phyloP scores from a whole-genome alignment of 2,888 invertebrate species.

The Sinhomidia bicolor region DNA sequence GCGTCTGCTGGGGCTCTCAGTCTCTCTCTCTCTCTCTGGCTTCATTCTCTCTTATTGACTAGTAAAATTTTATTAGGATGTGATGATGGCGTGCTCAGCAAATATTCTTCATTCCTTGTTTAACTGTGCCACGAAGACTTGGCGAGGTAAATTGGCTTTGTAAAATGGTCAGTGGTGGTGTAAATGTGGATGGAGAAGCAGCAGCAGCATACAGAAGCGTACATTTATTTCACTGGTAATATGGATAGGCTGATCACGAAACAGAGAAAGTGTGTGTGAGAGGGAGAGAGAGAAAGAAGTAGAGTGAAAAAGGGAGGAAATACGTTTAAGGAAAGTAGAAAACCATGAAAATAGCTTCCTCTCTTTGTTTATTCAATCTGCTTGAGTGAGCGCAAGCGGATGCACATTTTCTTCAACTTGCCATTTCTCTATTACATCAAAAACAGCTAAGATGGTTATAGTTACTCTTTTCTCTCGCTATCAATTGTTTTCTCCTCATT shows the following conservation, averaged over 20 bases:
- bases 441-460: constrained; percentile 21
- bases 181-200: too few relatives aligned
- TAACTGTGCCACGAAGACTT: constrained; percentile 54
- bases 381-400: constrained; percentile 63
- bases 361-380: constrained; percentile 71
- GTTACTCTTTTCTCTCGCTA: constrained; percentile 32
- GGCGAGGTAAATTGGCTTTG: constrained; percentile 67
- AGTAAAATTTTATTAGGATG: constrained; percentile 69
- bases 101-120: constrained; percentile 71
- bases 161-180: constrained; percentile 60
- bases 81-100: constrained; percentile 72
- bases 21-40: background rate
- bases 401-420: constrained; percentile 60
- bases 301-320: constrained; percentile 27
- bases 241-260: too few relatives aligned
- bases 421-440: constrained; percentile 30
- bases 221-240: background rate
- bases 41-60: constrained; percentile 59
- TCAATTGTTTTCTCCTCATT: background rate
- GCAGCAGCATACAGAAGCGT: constrained; percentile 12
- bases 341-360: constrained; percentile 62
- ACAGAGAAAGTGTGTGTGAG: background rate
- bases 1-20: too few relatives aligned
- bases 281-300: background rate
- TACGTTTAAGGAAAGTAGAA: constrained; percentile 34